phyloP scores from a whole-genome alignment of 2,888 invertebrate genomes.

The Drosophila subsilvestris region DNA sequence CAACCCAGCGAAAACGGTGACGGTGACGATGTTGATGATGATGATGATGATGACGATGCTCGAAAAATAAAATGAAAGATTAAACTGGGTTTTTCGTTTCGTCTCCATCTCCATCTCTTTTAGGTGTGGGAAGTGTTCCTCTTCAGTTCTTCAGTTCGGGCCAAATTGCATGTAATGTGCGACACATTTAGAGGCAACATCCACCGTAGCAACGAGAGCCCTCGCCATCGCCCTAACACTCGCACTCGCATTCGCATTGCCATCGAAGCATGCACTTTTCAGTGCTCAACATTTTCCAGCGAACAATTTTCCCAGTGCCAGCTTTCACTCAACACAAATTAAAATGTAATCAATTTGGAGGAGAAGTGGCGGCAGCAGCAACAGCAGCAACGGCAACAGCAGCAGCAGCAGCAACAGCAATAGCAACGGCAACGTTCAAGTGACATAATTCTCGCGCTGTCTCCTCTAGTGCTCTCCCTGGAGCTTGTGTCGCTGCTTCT shows the following conservation, averaged over 20 bases:
- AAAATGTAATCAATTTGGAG: conserved; percentile 40
- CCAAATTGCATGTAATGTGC: conserved; percentile 43
- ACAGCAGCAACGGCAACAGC: background rate
- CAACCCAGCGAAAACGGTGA: background rate
- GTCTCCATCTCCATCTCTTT: conserved; percentile 3
- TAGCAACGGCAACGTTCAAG: conserved; percentile 12
- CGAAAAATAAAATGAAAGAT: conserved; percentile 28
- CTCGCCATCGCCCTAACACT: background rate
- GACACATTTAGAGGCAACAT: conserved; percentile 32
- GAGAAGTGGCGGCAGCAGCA: background rate
- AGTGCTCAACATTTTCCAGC: conserved; percentile 6
- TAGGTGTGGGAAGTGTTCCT: conserved; percentile 39
- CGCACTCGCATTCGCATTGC: background rate
- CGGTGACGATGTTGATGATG: conserved; percentile 30
- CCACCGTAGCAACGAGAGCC: conserved; percentile 1
- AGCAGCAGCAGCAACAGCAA: background rate
- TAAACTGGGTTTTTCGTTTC: conserved; percentile 32
- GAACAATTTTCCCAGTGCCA: conserved; percentile 27
- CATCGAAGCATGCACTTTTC: conserved; percentile 40
- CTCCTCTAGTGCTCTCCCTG: background rate
- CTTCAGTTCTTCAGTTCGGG: conserved; percentile 20
- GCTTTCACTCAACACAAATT: conserved; percentile 50
- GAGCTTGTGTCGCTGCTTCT: background rate
- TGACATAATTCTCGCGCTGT: conserved; percentile 42
- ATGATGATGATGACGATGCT: conserved; percentile 31